Evolutionary conservation across 2,113 vertebrate genomes (phyloP), one percentile per base, ranked within the genome.

Genomic region (Tilapia sparmanii): DNA sequence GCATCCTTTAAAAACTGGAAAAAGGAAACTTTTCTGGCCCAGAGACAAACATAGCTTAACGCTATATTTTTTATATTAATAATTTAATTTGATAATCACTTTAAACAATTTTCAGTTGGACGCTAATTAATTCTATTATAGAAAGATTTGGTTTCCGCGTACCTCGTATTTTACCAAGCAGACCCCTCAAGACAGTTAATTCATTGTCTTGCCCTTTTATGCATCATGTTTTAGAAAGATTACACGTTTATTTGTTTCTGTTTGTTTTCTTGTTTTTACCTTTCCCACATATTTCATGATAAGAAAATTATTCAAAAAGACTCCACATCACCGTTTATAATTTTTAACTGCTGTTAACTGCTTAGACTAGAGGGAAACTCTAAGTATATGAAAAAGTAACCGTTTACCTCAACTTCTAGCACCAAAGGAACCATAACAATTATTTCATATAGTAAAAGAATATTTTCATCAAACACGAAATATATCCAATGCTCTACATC

Each of bases 11-110:
- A 71, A 71, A 71, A 45, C n/a, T 24, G 38, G 22, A 16, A 45
- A 42, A 71, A 0, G 2, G 1, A 24, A 10, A 71, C 3, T 42
- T 42, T 42, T 26, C 22, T 71, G 66, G n/a, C 66, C 38, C 3
- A 10, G 66, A 16, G 0, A 15, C 38, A 71, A 71, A 71, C 66
- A 71, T 38, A 26, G 5, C 38, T 71, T 15, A 71, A 71, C 13
- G 1, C 38, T 16, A 42, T 42, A 42, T 71, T 71, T 33, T 16
- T 16, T 2, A 16, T 16, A 71, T 24, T 42, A 24, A 24, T 7
- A 42, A 10, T 4, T 71, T 3, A 4, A 26, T 42, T 71, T 16
- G 22, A 16, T 42, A 71, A 42, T 71, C 38, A 10, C n/a, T 71
- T 68, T 4, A 40, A 40, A 68, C 35, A 68, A 24, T 68, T 71